Evolutionary conservation across 2,797 vertebrate species (phyloP).

Genomic region (Sebastes umbrosus): DNA sequence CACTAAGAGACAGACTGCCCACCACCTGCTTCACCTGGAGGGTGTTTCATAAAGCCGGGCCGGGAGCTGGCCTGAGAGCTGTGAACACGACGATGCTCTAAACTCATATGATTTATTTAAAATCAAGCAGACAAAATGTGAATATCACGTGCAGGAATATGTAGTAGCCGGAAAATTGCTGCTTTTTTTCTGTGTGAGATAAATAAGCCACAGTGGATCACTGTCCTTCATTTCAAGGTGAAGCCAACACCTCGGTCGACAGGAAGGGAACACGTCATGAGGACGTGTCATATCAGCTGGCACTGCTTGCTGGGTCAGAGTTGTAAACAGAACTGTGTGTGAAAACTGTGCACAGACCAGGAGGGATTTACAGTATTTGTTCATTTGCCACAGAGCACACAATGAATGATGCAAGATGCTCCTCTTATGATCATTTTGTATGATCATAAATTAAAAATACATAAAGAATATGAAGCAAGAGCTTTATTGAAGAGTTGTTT

Average conservation of each 20-base stretch:
- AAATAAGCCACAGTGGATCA: background rate
- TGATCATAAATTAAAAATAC: background rate
- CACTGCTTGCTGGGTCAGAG: background rate
- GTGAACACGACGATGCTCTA: background rate
- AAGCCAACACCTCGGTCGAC: conserved; percentile 13
- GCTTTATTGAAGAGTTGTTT: background rate
- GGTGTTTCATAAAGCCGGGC: conserved; percentile 3
- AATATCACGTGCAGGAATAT: background rate
- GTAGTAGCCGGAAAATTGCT: background rate
- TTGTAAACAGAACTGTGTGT: background rate
- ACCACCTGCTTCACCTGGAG: conserved; percentile 11
- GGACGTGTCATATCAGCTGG: conserved; percentile 34
- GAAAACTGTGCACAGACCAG: background rate
- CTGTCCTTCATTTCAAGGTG: conserved; percentile 38
- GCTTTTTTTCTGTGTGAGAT: background rate
- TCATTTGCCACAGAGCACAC: background rate
- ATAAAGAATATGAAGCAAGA: background rate
- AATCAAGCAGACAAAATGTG: background rate
- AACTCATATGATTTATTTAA: background rate
- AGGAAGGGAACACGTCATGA: conserved; percentile 12
- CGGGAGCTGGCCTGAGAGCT: background rate
- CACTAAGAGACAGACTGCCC: background rate
- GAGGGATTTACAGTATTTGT: background rate
- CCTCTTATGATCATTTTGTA: background rate
- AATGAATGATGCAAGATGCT: background rate